Base-by-base conservation (phyloP, 1,140 invertebrate genomes). In the Nasonia longicornis region DNA sequence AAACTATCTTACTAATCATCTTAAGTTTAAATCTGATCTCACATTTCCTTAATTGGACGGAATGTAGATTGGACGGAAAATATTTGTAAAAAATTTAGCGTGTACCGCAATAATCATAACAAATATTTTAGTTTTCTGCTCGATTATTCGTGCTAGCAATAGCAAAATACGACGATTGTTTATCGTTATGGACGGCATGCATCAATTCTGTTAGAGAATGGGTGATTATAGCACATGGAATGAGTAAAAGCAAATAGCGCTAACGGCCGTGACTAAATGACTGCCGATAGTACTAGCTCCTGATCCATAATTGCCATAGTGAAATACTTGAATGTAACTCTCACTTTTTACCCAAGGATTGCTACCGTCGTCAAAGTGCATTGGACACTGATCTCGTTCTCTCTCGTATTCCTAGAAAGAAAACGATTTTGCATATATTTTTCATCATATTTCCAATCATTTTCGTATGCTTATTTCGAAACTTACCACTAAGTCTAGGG, bases 351-450 rank as follows among this genome's bases (percentile, higher is more conserved):
- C 86, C 95, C 96, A 98, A 0, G 97, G 97, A 91, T 98, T 94
- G 38, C 92, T 91, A 1, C 97, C 97, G 89, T 98, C 97, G 86
- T 98, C 97, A 88, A 98, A 98, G 88, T 95, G 94, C 96, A 98
- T 97, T 0, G 97, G 97, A 89, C 97, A 98, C 86, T 96, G 95
- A 91, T 98, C 97, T 82, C 94, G 94, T 94, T 91, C 90, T 84
- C 90, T 85, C 81, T 91, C 90, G 20, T 91, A 91, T 88, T 91
- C 90, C 90, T 91, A 73, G 20, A 81, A 82, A 85, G 76, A 78
- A 78, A 31, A 82, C 66, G 11, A 29, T 45, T 73, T 22, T 31
- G 26, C 3, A 84, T 42, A 73, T 78, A 70, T 22, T 52, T 76
- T 64, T 76, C 22, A 7, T 63, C 26, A 64, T 3, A 52, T 76